Conservation (phyloP, 2,113 vertebrate genomes). For the Pontoporia blainvillei region DNA sequence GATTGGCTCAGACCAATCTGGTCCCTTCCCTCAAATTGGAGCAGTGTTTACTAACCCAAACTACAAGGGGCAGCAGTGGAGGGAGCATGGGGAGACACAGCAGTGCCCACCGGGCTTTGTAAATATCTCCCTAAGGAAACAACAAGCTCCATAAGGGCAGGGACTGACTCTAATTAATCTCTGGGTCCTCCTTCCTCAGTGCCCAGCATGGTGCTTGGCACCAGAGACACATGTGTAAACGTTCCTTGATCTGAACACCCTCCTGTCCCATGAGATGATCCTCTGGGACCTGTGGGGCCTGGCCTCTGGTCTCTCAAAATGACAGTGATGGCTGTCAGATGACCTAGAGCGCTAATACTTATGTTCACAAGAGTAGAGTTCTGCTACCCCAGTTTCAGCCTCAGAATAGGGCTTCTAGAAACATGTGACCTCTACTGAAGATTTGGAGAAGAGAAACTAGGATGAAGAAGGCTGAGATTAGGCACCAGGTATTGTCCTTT, state of each 20-base stretch:
- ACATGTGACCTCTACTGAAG: neutral
- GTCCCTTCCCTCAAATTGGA: neutral
- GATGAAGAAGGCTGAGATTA: neutral
- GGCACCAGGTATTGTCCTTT: neutral
- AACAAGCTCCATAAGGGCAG: neutral
- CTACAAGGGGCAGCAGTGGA: neutral
- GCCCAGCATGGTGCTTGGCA: neutral
- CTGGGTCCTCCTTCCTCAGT: neutral
- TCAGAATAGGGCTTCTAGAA: neutral
- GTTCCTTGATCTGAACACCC: neutral
- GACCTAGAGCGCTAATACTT: neutral
- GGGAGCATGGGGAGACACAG: neutral
- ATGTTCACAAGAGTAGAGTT: neutral
- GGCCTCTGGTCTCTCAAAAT: neutral
- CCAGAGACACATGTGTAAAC: neutral
- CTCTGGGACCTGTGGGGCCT: no score
- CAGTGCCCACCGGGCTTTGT: neutral
- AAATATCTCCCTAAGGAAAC: neutral
- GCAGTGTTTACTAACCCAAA: neutral
- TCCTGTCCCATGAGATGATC: neutral
- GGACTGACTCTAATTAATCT: neutral
- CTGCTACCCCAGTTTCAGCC: neutral
- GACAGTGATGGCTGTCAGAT: neutral
- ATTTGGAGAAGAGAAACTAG: neutral
- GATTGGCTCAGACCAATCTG: neutral